These are phyloP conservation scores for Coremacera marginata DNA, from an alignment of 2,888 invertebrate species.

Conservation along the genomic window DNA sequence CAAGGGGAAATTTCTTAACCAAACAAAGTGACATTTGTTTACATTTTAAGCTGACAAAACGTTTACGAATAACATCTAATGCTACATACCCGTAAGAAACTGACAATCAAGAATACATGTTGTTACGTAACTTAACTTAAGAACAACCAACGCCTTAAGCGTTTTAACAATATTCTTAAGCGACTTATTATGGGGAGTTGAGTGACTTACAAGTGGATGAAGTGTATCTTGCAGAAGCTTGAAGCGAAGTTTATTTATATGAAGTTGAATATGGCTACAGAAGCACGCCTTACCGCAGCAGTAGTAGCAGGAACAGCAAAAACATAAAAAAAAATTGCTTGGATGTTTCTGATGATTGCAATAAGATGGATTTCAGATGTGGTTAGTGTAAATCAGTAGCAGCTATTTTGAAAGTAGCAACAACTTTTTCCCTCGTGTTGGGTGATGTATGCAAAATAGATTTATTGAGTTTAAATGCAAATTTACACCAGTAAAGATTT, in stretches of 20 bases:
- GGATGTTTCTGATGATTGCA: constrained; percentile 28
- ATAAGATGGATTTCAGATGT: constrained; percentile 28
- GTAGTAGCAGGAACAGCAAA: constrained; percentile 4
- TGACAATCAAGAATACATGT: background rate
- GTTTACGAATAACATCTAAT: background rate
- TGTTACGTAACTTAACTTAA: constrained; percentile 17
- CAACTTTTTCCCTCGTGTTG: constrained; percentile 1
- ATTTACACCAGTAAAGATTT: constrained; percentile 50
- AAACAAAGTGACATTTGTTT: constrained; percentile 31
- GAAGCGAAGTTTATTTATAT: background rate
- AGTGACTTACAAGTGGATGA: constrained; percentile 47
- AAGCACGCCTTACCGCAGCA: background rate
- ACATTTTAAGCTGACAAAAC: constrained; percentile 2
- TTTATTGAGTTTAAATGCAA: constrained; percentile 69
- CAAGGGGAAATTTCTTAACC: constrained; percentile 17
- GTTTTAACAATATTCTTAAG: constrained; percentile 38
- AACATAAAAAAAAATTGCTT: background rate
- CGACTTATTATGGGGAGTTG: constrained; percentile 49
- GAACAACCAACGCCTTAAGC: constrained; percentile 24
- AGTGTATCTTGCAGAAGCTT: background rate
- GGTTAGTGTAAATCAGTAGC: constrained; percentile 34
- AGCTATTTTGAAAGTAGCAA: constrained; percentile 4
- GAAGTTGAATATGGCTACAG: background rate
- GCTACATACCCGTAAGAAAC: background rate
- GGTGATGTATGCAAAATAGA: constrained; percentile 62